phyloP scores from a whole-genome alignment of 2,888 invertebrate species.

The Acleris sparsana region DNA sequence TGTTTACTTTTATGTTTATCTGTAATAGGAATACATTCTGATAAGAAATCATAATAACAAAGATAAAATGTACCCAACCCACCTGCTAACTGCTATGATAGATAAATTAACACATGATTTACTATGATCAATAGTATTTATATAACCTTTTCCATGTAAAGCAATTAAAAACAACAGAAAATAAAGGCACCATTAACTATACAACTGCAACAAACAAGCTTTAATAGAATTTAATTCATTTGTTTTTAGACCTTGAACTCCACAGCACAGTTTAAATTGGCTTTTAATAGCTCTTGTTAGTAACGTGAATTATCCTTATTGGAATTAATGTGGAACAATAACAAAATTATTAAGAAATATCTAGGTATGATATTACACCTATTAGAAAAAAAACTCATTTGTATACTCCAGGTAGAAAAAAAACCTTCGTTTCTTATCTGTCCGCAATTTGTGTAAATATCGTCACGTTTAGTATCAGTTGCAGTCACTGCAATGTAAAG shows the following conservation, averaged over 20 bases:
- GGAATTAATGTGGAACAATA: conserved; percentile 3
- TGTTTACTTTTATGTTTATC: conserved; percentile 2
- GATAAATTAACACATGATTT: not conserved
- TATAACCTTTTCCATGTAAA: not conserved
- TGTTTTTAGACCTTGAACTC: conserved; percentile 28
- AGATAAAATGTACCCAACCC: not conserved
- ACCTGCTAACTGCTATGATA: not conserved
- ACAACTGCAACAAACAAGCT: not conserved
- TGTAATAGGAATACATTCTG: conserved; percentile 1
- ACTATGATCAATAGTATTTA: not conserved
- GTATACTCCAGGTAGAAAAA: not conserved
- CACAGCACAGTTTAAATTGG: conserved; percentile 18
- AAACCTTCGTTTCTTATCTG: not conserved
- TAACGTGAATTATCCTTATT: conserved; percentile 2
- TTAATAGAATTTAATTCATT: conserved; percentile 23
- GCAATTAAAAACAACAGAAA: not conserved
- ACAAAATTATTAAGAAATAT: not conserved
- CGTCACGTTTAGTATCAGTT: too few species aligned
- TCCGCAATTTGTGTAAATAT: not conserved
- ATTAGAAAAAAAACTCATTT: not conserved
- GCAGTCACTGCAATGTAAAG: not conserved
- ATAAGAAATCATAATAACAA: conserved; percentile 14
- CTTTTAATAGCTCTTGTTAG: conserved; percentile 20
- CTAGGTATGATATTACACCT: not conserved
- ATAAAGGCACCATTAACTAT: not conserved